Evolutionary conservation across 1,140 invertebrate species (phyloP).

Genomic region (Piezodorus guildinii): DNA sequence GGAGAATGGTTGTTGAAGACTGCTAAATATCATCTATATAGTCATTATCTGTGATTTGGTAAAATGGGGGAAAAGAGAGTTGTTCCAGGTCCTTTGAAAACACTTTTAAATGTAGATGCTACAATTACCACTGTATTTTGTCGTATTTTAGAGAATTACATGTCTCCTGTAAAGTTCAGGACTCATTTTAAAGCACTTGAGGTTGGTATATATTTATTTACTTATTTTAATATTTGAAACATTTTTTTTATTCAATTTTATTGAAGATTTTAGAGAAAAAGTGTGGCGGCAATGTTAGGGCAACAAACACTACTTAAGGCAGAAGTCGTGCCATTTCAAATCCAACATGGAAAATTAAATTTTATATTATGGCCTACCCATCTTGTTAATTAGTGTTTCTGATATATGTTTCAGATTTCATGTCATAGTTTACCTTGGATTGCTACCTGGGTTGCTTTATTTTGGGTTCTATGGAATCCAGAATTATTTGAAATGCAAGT

Average conservation of each 20-base stretch:
- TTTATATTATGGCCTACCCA: too few relatives aligned
- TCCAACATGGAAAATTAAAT: too few relatives aligned
- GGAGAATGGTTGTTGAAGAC: too few relatives aligned
- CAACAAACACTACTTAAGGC: too few relatives aligned
- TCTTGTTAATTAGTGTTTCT: too few relatives aligned
- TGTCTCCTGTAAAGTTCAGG: constrained; percentile 45
- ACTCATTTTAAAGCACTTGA: constrained; percentile 55
- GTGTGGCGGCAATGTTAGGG: too few relatives aligned
- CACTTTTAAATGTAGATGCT: constrained; percentile 46
- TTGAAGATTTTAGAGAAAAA: too few relatives aligned
- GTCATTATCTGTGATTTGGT: neutral
- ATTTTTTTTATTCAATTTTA: too few relatives aligned
- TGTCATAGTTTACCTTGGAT: constrained; percentile 87
- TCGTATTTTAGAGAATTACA: constrained; percentile 40
- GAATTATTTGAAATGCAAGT: constrained; percentile 64
- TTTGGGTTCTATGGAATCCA: constrained; percentile 55
- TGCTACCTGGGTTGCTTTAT: constrained; percentile 52
- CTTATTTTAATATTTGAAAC: too few relatives aligned
- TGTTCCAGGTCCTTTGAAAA: constrained; percentile 41
- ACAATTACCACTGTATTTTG: constrained; percentile 51
- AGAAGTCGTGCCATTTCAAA: too few relatives aligned
- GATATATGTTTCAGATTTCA: constrained; percentile 46
- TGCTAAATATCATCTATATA: neutral
- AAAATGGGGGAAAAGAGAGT: constrained; percentile 3
- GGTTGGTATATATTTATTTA: constrained; percentile 40